Evolutionary conservation across 1,140 invertebrate species (phyloP).

Genomic region (Drosophila persimilis): DNA sequence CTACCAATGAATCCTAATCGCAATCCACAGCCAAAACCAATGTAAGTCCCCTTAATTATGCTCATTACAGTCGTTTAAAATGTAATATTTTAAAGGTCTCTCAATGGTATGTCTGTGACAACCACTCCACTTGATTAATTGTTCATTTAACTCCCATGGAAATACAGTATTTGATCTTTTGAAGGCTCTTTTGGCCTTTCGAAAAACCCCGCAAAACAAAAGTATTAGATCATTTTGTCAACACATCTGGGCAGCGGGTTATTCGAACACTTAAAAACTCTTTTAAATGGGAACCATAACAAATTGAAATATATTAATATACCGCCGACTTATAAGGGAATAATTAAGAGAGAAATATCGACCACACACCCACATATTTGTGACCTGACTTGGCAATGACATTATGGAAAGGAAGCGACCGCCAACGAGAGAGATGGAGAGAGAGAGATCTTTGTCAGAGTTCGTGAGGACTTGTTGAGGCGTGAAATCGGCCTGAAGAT

Average conservation of each 20-base stretch:
- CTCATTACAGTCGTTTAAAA: no score
- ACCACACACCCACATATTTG: constrained; percentile 29
- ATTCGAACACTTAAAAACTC: constrained; percentile 42
- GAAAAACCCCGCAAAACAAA: constrained; percentile 7
- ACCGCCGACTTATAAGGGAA: constrained; percentile 53
- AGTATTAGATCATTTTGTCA: constrained; percentile 54
- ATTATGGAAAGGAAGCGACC: constrained; percentile 34
- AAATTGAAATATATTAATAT: constrained; percentile 53
- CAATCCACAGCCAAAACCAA: no score
- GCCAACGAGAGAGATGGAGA: constrained; percentile 31
- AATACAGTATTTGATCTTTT: constrained; percentile 16
- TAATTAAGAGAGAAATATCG: constrained; percentile 55
- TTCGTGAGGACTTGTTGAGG: constrained; percentile 64
- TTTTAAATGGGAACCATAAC: constrained; percentile 52
- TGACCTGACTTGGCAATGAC: constrained; percentile 37
- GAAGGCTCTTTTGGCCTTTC: constrained; percentile 25
- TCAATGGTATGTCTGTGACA: no score
- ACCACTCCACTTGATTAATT: constrained; percentile 32
- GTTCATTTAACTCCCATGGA: constrained; percentile 13
- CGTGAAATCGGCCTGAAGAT: constrained; percentile 48
- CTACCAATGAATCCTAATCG: no score
- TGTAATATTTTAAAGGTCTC: no score
- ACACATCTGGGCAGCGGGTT: constrained; percentile 12
- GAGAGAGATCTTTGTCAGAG: constrained; percentile 22
- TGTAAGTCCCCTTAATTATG: no score